Evolutionary conservation across 1,140 invertebrate genomes (phyloP).

Genomic region (Drosophila asahinai): DNA sequence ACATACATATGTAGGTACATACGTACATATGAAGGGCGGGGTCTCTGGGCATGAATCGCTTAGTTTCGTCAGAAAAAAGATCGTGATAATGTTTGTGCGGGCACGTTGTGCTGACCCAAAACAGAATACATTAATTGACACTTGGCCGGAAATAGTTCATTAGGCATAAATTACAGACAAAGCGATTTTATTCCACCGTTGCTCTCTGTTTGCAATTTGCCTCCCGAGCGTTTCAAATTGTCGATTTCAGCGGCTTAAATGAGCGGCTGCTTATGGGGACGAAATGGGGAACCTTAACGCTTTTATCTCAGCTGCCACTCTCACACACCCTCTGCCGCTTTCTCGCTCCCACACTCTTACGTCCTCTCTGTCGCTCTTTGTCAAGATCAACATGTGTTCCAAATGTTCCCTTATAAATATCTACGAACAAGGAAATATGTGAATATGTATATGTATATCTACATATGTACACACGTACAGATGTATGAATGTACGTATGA

Average conservation of each 20-base stretch:
- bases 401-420: slow-evolving; percentile 69
- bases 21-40: neutral
- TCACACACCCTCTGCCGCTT: slow-evolving; percentile 1
- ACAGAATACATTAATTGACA: slow-evolving; percentile 83
- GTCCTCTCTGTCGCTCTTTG: slow-evolving; percentile 19
- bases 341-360: slow-evolving; percentile 11
- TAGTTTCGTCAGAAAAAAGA: slow-evolving; percentile 66
- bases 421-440: slow-evolving; percentile 50
- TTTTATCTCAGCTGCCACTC: slow-evolving; percentile 56
- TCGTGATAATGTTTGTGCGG: slow-evolving; percentile 77
- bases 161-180: slow-evolving; percentile 83
- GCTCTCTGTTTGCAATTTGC: slow-evolving; percentile 45
- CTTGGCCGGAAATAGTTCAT: slow-evolving; percentile 83
- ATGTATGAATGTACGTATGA: neutral
- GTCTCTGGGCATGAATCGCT: slow-evolving; percentile 3
- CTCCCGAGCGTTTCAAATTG: slow-evolving; percentile 37
- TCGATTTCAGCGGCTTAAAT: slow-evolving; percentile 76
- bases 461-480: neutral
- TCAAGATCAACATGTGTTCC: slow-evolving; percentile 76
- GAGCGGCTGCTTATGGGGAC: slow-evolving; percentile 23
- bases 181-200: slow-evolving; percentile 42
- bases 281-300: slow-evolving; percentile 36
- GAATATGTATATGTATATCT: neutral
- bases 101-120: slow-evolving; percentile 69
- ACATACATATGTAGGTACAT: no score